Conservation (phyloP, 2,888 invertebrate genomes). For the Cryptophagus acutangulus region DNA sequence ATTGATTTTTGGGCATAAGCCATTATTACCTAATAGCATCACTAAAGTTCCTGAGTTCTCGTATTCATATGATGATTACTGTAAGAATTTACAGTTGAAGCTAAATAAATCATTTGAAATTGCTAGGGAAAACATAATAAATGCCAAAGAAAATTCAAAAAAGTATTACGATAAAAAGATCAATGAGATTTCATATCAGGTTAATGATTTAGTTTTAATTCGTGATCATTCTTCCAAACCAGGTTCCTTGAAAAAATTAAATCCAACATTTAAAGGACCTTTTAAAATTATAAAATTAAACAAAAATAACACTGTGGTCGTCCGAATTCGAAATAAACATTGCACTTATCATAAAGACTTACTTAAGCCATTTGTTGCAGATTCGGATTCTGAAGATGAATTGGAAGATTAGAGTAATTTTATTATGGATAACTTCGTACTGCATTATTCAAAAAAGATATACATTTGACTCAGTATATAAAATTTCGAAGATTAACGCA, state of each 20-base stretch:
- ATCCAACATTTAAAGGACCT: conserved; percentile 16
- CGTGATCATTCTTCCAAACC: conserved; percentile 10
- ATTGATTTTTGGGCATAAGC: conserved; percentile 37
- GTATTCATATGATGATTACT: conserved; percentile 26
- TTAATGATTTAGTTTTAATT: conserved; percentile 12
- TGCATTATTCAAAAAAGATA: too few species aligned
- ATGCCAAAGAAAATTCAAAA: conserved; percentile 32
- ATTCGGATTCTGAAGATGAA: too few species aligned
- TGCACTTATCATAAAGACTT: conserved; percentile 6
- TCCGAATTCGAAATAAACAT: conserved; percentile 7
- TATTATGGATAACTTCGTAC: too few species aligned
- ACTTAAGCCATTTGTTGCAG: too few species aligned
- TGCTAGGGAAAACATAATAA: conserved; percentile 26
- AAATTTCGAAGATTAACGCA: too few species aligned
- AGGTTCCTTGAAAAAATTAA: conserved; percentile 15
- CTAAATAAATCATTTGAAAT: conserved; percentile 22
- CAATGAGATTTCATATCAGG: conserved; percentile 14
- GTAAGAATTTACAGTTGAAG: conserved; percentile 25
- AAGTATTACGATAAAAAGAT: conserved; percentile 19
- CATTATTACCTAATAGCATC: conserved; percentile 30
- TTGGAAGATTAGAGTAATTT: too few species aligned
- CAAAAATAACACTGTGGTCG: conserved; percentile 1
- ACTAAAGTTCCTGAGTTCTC: conserved; percentile 16
- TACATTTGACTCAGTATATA: too few species aligned
- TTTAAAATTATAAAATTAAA: conserved; percentile 12